Evolutionary conservation across 2,113 vertebrate species (phyloP).

Genomic region (Hystrix brachyura): DNA sequence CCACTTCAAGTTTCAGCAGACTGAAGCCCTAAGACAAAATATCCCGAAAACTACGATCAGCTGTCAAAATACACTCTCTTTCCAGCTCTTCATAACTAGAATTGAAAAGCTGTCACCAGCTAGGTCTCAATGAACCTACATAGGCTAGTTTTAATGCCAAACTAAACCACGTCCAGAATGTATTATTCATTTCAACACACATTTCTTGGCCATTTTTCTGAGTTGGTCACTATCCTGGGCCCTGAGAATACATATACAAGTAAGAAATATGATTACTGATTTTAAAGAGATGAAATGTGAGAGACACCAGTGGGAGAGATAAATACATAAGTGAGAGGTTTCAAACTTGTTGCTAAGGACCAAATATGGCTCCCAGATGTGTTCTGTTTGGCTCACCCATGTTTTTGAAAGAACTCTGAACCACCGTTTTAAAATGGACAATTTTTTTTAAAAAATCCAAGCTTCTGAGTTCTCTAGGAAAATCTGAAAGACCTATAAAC

Average conservation of each 20-base stretch:
- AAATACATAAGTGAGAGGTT: not conserved
- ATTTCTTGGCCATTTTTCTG: not conserved
- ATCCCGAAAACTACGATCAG: conserved; percentile 64
- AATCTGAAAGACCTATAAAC: conserved; percentile 27
- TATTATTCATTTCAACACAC: conserved; percentile 21
- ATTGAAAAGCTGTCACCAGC: conserved; percentile 23
- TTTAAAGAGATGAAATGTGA: not conserved
- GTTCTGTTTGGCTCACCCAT: not conserved
- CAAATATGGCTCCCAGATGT: conserved; percentile 68
- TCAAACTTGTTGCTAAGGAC: not conserved
- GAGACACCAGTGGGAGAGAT: not conserved
- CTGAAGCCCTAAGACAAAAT: conserved; percentile 29
- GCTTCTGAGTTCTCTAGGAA: conserved; percentile 44
- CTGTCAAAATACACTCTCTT: conserved; percentile 63
- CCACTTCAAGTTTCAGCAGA: conserved; percentile 50
- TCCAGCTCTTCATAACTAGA: conserved; percentile 15
- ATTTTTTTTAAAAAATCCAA: conserved; percentile 4
- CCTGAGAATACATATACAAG: conserved; percentile 13
- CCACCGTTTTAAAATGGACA: conserved; percentile 15
- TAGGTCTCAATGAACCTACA: not conserved
- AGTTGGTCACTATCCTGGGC: not conserved
- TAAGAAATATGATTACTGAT: not conserved
- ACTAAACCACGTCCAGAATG: conserved; percentile 40
- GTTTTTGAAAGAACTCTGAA: conserved; percentile 41
- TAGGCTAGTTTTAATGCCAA: conserved; percentile 21